Evolutionary conservation across 2,113 vertebrate genomes (phyloP).

Genomic region (Spea bombifrons): DNA sequence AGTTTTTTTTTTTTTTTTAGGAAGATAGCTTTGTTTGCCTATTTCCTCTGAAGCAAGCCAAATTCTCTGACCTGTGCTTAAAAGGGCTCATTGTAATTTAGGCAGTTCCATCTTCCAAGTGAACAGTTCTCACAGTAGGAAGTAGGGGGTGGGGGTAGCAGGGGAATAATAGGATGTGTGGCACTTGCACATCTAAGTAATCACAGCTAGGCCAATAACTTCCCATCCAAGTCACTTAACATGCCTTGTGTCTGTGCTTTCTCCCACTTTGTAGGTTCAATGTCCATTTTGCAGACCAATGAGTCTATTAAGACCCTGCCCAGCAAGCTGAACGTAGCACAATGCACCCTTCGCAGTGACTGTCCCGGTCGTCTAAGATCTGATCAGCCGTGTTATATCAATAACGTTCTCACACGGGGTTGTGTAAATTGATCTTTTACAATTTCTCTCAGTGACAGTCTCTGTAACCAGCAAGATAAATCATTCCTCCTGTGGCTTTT

Average conservation of each 20-base stretch:
- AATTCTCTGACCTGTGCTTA: slow-evolving; percentile 74
- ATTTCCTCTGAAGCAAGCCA: slow-evolving; percentile 77
- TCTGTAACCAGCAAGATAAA: slow-evolving; percentile 87
- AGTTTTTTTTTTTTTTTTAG: slow-evolving; percentile 67
- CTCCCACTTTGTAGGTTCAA: slow-evolving; percentile 63
- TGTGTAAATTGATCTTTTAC: slow-evolving; percentile 95
- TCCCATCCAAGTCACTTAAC: slow-evolving; percentile 53
- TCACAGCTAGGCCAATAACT: slow-evolving; percentile 60
- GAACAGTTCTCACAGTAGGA: slow-evolving; percentile 74
- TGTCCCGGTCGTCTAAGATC: slow-evolving; percentile 65
- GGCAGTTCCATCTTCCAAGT: slow-evolving; percentile 65
- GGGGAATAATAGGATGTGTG: slow-evolving; percentile 51
- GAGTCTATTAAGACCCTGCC: slow-evolving; percentile 72
- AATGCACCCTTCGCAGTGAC: slow-evolving; percentile 51
- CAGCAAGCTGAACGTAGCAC: slow-evolving; percentile 55
- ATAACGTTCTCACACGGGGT: slow-evolving; percentile 81
- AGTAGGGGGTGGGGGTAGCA: slow-evolving; percentile 30
- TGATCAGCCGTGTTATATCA: slow-evolving; percentile 80
- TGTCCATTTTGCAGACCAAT: slow-evolving; percentile 63
- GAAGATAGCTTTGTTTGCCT: slow-evolving; percentile 74
- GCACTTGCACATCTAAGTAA: slow-evolving; percentile 63
- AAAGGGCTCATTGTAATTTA: slow-evolving; percentile 80
- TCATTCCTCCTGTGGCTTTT: slow-evolving; percentile 81
- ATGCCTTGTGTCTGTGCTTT: slow-evolving; percentile 38
- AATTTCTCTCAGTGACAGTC: slow-evolving; percentile 87